Evolutionary conservation across 2,888 invertebrate species (phyloP), one percentile per base, ranked within the genome.

Genomic region (Lasius platythorax): DNA sequence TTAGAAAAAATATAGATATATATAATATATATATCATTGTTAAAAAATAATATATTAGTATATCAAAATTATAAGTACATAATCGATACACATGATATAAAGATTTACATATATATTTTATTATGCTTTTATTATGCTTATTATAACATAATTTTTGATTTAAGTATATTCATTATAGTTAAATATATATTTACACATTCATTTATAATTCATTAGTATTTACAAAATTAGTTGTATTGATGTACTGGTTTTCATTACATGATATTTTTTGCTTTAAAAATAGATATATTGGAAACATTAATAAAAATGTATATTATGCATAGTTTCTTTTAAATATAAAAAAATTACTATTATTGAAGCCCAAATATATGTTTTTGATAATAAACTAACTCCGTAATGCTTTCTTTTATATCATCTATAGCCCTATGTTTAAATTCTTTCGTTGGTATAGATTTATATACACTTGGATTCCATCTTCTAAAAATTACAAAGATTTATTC

Each of bases 371-470:
- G 73, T 5, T 90, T 74, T 93, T 96, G 97, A 95, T 98, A 99
- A 96, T 97, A 98, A 92, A 97, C 96, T 37, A 99, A 95, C 95
- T 99, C 99, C 40, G 96, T 94, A 89, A 99, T 97, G 94, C 98
- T 98, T 92, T 99, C 99, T 89, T 96, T 96, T 81, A 99, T 98
- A 95, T 99, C 99, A 91, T 97, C 96, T n/a, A 97, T 91, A 18
- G 97, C 97, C 89, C 98, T 96, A 93, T 98, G 98, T 0, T 94
- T 91, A n/a, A 96, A 95, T 72, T 93, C 95, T 92, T 98, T 98
- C 68, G 94, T 93, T 0, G 98, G 97, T 74, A 95, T 95, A n/a
- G 92, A 93, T 18, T 95, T 94, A 90, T 95, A 96, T 12, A 97
- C 94, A 28, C 96, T 95, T 3, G 96, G 96, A 94, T 97, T 97